Evolutionary conservation across 92 coral and sea anemone species (phyloP), one percentile per base, ranked within the genome.

Genomic region (Siderastrea siderea): DNA sequence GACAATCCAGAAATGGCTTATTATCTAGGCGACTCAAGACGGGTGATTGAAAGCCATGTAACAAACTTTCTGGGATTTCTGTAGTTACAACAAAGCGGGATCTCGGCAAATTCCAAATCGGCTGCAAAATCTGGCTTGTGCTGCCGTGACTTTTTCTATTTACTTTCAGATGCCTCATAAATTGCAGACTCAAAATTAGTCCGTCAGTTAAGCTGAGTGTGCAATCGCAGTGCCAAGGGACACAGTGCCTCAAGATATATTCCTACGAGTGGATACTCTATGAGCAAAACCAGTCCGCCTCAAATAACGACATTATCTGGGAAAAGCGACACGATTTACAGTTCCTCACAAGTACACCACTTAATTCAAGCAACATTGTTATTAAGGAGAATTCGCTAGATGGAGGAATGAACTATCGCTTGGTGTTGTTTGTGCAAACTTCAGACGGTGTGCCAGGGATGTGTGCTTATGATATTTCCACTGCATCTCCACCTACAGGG

Each of bases 81-180:
- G 38, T 26, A 26, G 0, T 26, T 26, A 26, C 38, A 26, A 26
- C 38, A 26, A 26, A 26, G 38, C 38, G 38, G 38, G 38, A 26
- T 26, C 38, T 26, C 38, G 38, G 38, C 38, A 26, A 26, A 26
- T 26, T 26, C 38, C 38, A 26, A 26, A 26, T 26, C 38, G 38
- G 38, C 38, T 26, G 38, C 38, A 26, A 26, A 26, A 26, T 26
- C 38, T 52, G 5, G 57, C 9, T 52, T 5, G 5, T 52, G 57
- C 9, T 52, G 57, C 6, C 57, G 6, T 75, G 7, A 49, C 15
- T n/a, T 1, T 8, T 44, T 43, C 45, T 1, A 1, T 46, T 63
- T n/a, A n/a, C 46, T 78, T 78, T 78, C 58, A 78, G 83, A 9
- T 78, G 70, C 58, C 16, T 61, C 2, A 63, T 78, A 2, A 78